Conservation (phyloP, 1,140 invertebrate species). For the Nasonia giraulti region DNA sequence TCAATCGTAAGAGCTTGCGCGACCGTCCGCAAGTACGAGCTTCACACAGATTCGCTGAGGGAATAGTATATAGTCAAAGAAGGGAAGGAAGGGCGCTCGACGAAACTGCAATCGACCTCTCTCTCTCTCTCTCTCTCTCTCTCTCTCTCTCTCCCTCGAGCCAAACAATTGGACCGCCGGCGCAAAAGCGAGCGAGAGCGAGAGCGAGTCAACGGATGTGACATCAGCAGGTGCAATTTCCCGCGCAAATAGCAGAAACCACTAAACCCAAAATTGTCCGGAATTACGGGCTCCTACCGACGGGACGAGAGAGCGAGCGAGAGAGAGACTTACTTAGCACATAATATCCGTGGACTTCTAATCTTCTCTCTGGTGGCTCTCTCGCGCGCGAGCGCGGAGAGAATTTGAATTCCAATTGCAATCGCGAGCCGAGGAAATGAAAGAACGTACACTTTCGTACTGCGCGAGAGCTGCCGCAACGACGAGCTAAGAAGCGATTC, state of each 20-base stretch:
- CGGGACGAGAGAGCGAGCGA: not conserved
- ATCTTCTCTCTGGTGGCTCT: slow-evolving; percentile 26
- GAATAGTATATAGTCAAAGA: slow-evolving; percentile 14
- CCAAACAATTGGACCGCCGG: slow-evolving; percentile 39
- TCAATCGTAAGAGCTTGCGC: slow-evolving; percentile 44
- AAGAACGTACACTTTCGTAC: slow-evolving; percentile 41
- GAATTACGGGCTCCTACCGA: slow-evolving; percentile 63
- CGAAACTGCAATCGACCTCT: slow-evolving; percentile 51
- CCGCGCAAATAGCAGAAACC: slow-evolving; percentile 70
- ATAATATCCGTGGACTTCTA: slow-evolving; percentile 60
- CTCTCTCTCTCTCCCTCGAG: slow-evolving; percentile 19
- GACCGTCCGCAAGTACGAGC: not conserved
- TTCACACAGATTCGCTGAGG: not conserved
- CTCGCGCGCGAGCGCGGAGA: not conserved
- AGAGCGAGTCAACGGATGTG: slow-evolving; percentile 66
- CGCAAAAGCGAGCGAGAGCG: not conserved
- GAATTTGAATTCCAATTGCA: slow-evolving; percentile 50
- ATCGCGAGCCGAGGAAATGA: slow-evolving; percentile 48
- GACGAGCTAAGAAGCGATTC: not conserved
- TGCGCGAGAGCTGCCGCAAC: not conserved
- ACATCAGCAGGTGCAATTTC: slow-evolving; percentile 72
- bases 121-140: slow-evolving; percentile 27
- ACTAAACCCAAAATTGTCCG: slow-evolving; percentile 70
- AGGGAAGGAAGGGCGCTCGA: not conserved
- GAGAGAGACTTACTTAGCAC: slow-evolving; percentile 63